A percentile compares a stretch with the other conserved stretches of the same genome.
These are phyloP conservation scores for Drosophila ogumai DNA, from an alignment of 1,140 invertebrate genomes.

Conservation along the genomic window DNA sequence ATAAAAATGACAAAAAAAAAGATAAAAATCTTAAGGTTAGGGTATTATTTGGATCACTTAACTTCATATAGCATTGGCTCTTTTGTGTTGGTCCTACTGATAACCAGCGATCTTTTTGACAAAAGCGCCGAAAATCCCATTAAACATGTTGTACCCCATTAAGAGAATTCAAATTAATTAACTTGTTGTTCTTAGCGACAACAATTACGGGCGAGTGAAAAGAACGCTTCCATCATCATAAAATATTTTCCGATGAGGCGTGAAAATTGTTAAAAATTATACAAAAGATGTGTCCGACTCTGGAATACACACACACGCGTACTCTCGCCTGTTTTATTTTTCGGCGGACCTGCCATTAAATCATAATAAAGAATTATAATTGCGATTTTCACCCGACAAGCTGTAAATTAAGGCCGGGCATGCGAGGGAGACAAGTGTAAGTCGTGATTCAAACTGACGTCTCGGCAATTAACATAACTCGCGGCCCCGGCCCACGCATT, in stretches of 20 bases:
- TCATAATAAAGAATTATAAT: conserved; percentile 83
- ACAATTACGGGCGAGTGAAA: conserved; percentile 78
- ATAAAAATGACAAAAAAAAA: no score
- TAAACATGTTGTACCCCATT: conserved; percentile 81
- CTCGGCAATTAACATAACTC: conserved; percentile 80
- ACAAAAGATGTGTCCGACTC: conserved; percentile 35
- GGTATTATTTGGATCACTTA: background rate
- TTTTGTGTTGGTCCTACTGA: conserved; percentile 1
- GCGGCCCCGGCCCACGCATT: conserved; percentile 54
- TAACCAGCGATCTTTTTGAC: conserved; percentile 45
- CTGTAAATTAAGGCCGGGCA: conserved; percentile 71
- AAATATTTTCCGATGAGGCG: conserved; percentile 79
- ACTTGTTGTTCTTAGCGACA: conserved; percentile 80
- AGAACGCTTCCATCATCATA: conserved; percentile 81
- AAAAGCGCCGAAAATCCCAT: conserved; percentile 74
- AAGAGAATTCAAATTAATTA: conserved; percentile 81
- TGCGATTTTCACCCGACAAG: conserved; percentile 72
- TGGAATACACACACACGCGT: conserved; percentile 9
- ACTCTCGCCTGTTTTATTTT: conserved; percentile 18
- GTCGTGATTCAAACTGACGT: conserved; percentile 81
- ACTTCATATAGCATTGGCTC: no score
- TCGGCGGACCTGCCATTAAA: conserved; percentile 62
- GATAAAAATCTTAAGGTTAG: background rate
- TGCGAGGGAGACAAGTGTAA: conserved; percentile 76
- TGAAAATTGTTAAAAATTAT: conserved; percentile 80